These are phyloP conservation scores for Globicephala melas DNA, from an alignment of 2,113 vertebrate species.

Conservation along the genomic window DNA sequence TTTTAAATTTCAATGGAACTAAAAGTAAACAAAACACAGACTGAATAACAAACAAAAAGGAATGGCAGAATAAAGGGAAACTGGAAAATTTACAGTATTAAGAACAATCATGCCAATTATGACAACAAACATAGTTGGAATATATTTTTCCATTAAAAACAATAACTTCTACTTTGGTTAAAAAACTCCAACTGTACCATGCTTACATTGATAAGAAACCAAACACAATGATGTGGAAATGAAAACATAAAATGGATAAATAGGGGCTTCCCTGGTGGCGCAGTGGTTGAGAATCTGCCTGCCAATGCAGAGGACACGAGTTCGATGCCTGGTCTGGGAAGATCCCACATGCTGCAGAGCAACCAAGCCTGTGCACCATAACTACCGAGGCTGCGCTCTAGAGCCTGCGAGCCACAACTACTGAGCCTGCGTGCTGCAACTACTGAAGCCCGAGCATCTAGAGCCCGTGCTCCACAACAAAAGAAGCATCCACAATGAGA, in stretches of 20 bases:
- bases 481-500: too few relatives aligned
- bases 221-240: not conserved
- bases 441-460: too few relatives aligned
- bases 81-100: not conserved
- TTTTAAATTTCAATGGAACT: slow-evolving; percentile 30
- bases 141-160: not conserved
- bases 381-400: too few relatives aligned
- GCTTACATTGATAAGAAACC: not conserved
- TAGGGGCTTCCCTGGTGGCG: not conserved
- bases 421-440: too few relatives aligned
- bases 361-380: too few relatives aligned
- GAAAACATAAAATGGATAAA: not conserved
- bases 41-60: not conserved
- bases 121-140: not conserved
- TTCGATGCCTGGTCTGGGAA: too few relatives aligned
- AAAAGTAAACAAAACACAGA: slow-evolving; percentile 4
- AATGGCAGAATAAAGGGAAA: not conserved
- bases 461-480: too few relatives aligned
- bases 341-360: too few relatives aligned
- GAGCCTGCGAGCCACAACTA: too few relatives aligned
- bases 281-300: too few relatives aligned
- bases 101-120: not conserved
- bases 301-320: too few relatives aligned
- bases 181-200: not conserved
- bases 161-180: not conserved